Percentiles rank a stretch among this genome's conserved stretches.
phyloP scores from a whole-genome alignment of 1,140 invertebrate genomes.

The Chymomyza costata region DNA sequence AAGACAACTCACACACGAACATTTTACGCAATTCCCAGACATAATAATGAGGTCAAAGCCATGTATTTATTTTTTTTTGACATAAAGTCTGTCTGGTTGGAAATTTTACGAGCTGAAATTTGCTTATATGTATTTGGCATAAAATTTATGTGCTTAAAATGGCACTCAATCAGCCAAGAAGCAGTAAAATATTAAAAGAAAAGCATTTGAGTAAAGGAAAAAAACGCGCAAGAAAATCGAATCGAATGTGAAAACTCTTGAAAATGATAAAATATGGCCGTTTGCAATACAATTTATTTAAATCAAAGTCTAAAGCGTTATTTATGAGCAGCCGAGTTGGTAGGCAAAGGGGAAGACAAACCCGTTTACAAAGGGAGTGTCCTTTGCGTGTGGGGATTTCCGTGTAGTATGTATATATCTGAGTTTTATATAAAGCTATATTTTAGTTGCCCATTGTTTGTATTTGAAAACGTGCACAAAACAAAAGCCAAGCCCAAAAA shows the following conservation, averaged over 20 bases:
- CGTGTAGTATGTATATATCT: conserved; percentile 19
- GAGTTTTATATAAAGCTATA: conserved; percentile 15
- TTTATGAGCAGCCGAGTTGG: conserved; percentile 53
- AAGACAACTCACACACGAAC: too few species aligned
- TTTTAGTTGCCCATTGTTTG: conserved; percentile 59
- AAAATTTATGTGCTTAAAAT: conserved; percentile 44
- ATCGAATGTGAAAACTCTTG: conserved; percentile 43
- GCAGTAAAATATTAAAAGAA: conserved; percentile 6
- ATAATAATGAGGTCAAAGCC: conserved; percentile 16
- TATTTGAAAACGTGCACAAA: conserved; percentile 53
- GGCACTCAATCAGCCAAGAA: conserved; percentile 54
- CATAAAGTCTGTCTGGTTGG: not conserved
- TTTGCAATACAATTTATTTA: conserved; percentile 72
- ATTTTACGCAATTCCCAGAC: conserved; percentile 7
- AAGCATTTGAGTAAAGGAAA: conserved; percentile 12
- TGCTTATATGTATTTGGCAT: conserved; percentile 2
- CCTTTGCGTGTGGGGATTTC: conserved; percentile 12
- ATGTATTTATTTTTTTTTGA: not conserved
- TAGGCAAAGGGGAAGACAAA: conserved; percentile 10
- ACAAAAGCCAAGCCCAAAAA: conserved; percentile 70
- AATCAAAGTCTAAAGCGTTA: conserved; percentile 73
- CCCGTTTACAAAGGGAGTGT: conserved; percentile 12
- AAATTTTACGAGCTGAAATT: conserved; percentile 12
- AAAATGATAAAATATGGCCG: conserved; percentile 70
- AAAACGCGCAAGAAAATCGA: conserved; percentile 38